Evolutionary conservation across 2,888 invertebrate genomes (phyloP).

Genomic region (Branchellion lobata): DNA sequence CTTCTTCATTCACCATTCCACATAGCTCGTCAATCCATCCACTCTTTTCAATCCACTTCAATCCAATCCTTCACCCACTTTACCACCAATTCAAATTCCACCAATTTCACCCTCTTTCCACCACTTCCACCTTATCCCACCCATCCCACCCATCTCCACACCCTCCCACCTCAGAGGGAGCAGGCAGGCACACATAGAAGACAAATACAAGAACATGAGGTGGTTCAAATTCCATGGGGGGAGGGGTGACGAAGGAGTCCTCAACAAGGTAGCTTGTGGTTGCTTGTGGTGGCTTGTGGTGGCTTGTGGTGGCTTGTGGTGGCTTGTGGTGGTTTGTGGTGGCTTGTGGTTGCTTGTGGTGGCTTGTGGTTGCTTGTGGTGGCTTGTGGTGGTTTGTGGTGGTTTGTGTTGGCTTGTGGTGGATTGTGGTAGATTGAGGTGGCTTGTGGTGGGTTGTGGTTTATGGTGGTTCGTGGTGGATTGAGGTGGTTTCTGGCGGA

Average conservation of each 20-base stretch:
- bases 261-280: constrained; percentile 59
- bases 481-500: no score
- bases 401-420: no score
- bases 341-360: no score
- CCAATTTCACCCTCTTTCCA: not conserved
- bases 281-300: no score
- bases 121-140: not conserved
- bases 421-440: no score
- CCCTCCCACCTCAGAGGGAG: constrained; percentile 36
- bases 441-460: no score
- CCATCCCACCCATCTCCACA: not conserved
- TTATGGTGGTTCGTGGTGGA: no score
- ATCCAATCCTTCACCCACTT: not conserved
- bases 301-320: no score
- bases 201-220: constrained; percentile 56
- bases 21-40: not conserved
- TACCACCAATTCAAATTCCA: not conserved
- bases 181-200: constrained; percentile 55
- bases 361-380: no score
- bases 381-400: no score
- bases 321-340: no score
- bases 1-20: not conserved
- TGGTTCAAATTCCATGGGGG: constrained; percentile 55
- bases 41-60: not conserved
- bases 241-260: constrained; percentile 49